A percentile compares a stretch with the other conserved stretches of the same genome.
Conservation (phyloP, 2,797 vertebrate species). For the Acrossocheilus wenchowensis region DNA sequence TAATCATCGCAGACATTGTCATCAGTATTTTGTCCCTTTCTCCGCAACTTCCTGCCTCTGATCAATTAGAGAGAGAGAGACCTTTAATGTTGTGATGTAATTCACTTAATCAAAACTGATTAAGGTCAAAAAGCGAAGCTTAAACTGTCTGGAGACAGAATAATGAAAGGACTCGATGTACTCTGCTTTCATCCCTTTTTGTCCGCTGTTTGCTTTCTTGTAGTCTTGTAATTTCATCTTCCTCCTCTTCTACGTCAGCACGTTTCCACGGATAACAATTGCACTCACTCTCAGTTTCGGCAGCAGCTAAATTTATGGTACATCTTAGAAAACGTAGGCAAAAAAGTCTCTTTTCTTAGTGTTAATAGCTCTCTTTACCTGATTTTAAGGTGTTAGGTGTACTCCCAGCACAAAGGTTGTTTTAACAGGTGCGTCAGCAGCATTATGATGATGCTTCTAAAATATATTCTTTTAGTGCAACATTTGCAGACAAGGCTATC, state of each 20-base stretch:
- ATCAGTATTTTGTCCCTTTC: slow-evolving; percentile 51
- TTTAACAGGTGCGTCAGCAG: slow-evolving; percentile 3
- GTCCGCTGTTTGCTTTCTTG: slow-evolving; percentile 17
- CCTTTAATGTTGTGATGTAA: slow-evolving; percentile 56
- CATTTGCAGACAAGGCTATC: neutral
- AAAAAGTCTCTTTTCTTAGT: neutral
- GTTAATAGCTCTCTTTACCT: slow-evolving; percentile 3
- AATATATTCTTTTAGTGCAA: neutral
- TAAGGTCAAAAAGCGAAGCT: slow-evolving; percentile 46
- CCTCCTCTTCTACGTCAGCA: neutral
- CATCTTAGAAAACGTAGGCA: neutral
- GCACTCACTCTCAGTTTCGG: neutral
- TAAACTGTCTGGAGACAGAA: slow-evolving; percentile 25
- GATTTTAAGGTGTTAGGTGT: slow-evolving; percentile 10
- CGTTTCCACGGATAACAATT: slow-evolving; percentile 2
- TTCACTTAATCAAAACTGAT: slow-evolving; percentile 58
- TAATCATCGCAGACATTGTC: slow-evolving; percentile 35
- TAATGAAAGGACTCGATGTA: slow-evolving; percentile 41
- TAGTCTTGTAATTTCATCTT: slow-evolving; percentile 22
- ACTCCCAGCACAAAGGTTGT: neutral
- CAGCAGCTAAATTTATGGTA: neutral
- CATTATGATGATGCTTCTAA: neutral
- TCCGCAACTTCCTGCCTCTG: slow-evolving; percentile 52
- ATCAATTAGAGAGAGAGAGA: slow-evolving; percentile 51
- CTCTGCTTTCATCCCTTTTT: slow-evolving; percentile 32